Evolutionary conservation across 2,113 vertebrate genomes (phyloP), one percentile per base, ranked within the genome.

Genomic region (Carollia perspicillata): DNA sequence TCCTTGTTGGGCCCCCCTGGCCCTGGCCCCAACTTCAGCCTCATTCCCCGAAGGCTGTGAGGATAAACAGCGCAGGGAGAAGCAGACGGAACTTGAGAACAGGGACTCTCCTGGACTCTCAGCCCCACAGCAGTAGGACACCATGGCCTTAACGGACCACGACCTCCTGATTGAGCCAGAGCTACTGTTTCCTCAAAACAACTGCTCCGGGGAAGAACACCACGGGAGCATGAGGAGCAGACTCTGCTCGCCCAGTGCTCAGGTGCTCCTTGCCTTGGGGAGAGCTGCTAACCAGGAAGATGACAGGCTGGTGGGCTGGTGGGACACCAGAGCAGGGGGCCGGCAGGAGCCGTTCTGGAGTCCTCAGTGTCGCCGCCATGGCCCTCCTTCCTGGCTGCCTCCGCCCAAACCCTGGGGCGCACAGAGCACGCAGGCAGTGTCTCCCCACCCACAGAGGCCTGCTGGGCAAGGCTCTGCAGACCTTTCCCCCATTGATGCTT

Each of bases 401-500:
- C 81, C 58, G 69, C 93, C 96, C 92, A 74, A 75, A 69, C 66
- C 88, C 90, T 51, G 37, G 63, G 87, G 79, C 6, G 0, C n/a
- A 75, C 23, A 17, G 72, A 47, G 53, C 78, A 74, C 5, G 33
- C 42, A 89, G 69, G 63, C 35, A 6, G 58, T 84, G 35, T 53
- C 35, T 96, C 95, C 47, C 95, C 90, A 84, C 93, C 92, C 92
- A 93, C 83, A 51, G 47, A 0, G 5, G 90, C 79, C 92, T 92
- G 92, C 78, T 60, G 35, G 40, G 86, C 83, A 66, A 85, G 94
- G 91, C 51, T 74, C 69, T 42, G 17, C 7, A 42, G 20, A 80
- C 93, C 92, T 95, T 85, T 88, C 80, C 84, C 86, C 49, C 47
- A 63, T 49, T 13, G 33, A 7, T 18, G 78, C 69, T 93, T 96